Evolutionary conservation across 2,888 invertebrate genomes (phyloP).

Genomic region (Leptinotarsa rubiginosa): DNA sequence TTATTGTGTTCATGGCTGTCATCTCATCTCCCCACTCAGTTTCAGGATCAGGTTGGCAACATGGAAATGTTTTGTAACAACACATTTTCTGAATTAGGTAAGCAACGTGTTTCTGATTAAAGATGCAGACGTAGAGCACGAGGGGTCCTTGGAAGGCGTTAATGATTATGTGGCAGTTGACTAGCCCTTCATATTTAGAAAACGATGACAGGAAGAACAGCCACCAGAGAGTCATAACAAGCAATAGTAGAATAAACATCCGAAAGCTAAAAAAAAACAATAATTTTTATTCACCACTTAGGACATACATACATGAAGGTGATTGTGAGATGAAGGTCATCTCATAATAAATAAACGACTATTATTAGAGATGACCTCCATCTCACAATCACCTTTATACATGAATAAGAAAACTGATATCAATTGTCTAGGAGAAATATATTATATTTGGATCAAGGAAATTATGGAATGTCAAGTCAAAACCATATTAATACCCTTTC

Average conservation of each 20-base stretch:
- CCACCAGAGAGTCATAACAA: slow-evolving; percentile 83
- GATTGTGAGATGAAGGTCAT: too few species aligned
- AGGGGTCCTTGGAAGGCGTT: slow-evolving; percentile 82
- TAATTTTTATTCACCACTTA: background rate
- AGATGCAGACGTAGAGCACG: slow-evolving; percentile 81
- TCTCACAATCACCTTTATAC: too few species aligned
- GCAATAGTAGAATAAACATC: slow-evolving; percentile 80
- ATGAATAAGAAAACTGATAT: too few species aligned
- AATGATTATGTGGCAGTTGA: slow-evolving; percentile 80
- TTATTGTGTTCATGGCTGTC: slow-evolving; percentile 82
- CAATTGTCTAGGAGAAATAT: too few species aligned
- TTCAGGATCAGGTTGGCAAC: slow-evolving; percentile 73
- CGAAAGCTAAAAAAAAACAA: slow-evolving; percentile 75
- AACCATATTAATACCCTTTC: too few species aligned
- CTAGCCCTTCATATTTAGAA: slow-evolving; percentile 77
- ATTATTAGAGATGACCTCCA: too few species aligned
- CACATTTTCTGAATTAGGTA: slow-evolving; percentile 84
- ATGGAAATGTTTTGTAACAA: slow-evolving; percentile 74
- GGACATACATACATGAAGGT: too few species aligned
- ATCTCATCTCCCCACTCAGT: slow-evolving; percentile 91
- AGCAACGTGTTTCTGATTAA: slow-evolving; percentile 83
- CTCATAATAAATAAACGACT: too few species aligned
- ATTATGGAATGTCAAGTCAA: too few species aligned
- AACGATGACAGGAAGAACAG: slow-evolving; percentile 82
- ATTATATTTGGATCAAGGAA: too few species aligned